These are phyloP conservation scores for Monopterus albus DNA, from an alignment of 2,113 vertebrate genomes.

Conservation along the genomic window DNA sequence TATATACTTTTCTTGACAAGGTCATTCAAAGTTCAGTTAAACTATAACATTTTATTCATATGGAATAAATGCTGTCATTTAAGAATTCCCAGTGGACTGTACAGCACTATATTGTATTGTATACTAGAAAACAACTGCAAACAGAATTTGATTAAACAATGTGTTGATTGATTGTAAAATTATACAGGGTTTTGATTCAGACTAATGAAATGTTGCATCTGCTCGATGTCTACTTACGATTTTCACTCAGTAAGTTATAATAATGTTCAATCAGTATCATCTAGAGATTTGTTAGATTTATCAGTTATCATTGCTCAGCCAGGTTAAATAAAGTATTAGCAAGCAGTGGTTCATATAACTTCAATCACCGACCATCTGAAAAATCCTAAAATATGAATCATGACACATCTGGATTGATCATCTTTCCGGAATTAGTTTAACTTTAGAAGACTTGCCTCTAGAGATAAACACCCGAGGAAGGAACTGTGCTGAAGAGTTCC, in stretches of 20 bases:
- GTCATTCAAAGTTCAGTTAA: not conserved
- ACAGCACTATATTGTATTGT: not conserved
- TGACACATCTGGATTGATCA: conserved; percentile 50
- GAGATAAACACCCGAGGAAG: conserved; percentile 84
- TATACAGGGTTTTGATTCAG: no score
- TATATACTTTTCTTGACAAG: not conserved
- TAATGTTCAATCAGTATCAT: not conserved
- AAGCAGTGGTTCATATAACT: not conserved
- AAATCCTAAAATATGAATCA: conserved; percentile 16
- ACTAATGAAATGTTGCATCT: no score
- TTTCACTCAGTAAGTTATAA: not conserved
- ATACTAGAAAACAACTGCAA: not conserved
- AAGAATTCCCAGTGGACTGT: not conserved
- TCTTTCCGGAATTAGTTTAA: conserved; percentile 57
- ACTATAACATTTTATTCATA: not conserved
- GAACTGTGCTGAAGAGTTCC: conserved; percentile 79
- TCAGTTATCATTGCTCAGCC: not conserved
- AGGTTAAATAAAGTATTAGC: not conserved
- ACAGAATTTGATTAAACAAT: not conserved
- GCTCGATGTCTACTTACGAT: no score
- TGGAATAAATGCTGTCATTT: not conserved
- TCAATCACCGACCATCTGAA: not conserved
- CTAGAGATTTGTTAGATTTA: not conserved
- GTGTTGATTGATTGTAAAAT: not conserved
- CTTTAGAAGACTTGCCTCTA: conserved; percentile 86